A percentile compares a stretch with the other conserved stretches of the same genome.
Conservation (phyloP, 2,888 invertebrate genomes). For the Leptinotarsa haldemani region DNA sequence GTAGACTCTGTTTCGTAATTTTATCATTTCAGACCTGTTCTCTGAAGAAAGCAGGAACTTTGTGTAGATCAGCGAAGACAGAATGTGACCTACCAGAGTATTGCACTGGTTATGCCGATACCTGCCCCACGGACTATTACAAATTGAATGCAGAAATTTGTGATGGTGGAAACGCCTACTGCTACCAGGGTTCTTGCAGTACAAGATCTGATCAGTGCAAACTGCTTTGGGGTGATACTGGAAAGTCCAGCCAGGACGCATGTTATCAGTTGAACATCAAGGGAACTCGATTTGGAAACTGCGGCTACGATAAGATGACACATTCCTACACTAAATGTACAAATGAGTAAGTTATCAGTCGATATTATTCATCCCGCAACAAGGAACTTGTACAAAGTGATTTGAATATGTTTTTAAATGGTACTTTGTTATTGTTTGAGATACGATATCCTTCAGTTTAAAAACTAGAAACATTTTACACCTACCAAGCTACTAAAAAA, state of each 20-base stretch:
- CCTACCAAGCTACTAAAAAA: too few species aligned
- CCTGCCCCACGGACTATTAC: slow-evolving; percentile 90
- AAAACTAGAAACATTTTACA: too few species aligned
- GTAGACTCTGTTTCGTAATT: too few species aligned
- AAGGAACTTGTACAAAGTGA: too few species aligned
- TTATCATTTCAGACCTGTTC: too few species aligned
- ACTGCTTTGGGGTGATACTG: slow-evolving; percentile 93
- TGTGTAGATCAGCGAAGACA: slow-evolving; percentile 85
- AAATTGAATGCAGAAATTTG: slow-evolving; percentile 91
- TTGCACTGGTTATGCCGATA: slow-evolving; percentile 93
- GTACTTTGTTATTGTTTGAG: too few species aligned
- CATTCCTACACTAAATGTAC: slow-evolving; percentile 80
- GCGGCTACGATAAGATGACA: slow-evolving; percentile 86
- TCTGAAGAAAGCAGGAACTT: slow-evolving; percentile 76
- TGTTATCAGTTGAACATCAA: slow-evolving; percentile 89
- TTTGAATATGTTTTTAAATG: too few species aligned
- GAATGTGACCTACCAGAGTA: slow-evolving; percentile 97
- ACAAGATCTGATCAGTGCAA: slow-evolving; percentile 84
- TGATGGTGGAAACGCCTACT: slow-evolving; percentile 82
- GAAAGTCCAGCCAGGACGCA: slow-evolving; percentile 81
- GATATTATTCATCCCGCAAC: too few species aligned
- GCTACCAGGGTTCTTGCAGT: slow-evolving; percentile 72
- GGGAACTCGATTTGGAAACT: slow-evolving; percentile 89
- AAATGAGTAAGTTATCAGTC: slow-evolving; percentile 69
- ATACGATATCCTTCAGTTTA: too few species aligned